These are phyloP conservation scores for Paraescarpia echinospica DNA, from an alignment of 1,140 invertebrate genomes.

Conservation along the genomic window DNA sequence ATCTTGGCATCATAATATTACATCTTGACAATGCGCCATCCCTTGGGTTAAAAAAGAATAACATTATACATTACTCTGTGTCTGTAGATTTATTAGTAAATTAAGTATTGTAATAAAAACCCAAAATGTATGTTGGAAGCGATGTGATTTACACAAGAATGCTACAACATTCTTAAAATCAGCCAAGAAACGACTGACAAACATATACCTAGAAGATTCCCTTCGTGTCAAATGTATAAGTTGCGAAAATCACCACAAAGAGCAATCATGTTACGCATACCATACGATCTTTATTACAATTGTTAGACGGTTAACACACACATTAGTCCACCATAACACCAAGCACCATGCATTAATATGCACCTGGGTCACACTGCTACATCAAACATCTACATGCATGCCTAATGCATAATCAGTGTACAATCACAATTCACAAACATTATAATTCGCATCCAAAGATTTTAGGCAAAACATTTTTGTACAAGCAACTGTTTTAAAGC, in stretches of 20 bases:
- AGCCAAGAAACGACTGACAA: background rate
- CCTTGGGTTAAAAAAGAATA: background rate
- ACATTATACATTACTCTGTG: background rate
- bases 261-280: background rate
- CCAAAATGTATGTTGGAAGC: background rate
- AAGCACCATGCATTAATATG: background rate
- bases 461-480: background rate
- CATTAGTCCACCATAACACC: background rate
- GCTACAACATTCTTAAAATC: background rate
- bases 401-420: background rate
- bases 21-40: background rate
- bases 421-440: background rate
- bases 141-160: background rate
- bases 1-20: background rate
- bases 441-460: background rate
- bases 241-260: background rate
- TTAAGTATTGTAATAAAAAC: background rate
- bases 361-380: background rate
- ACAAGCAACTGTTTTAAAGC: slow-evolving; percentile 1
- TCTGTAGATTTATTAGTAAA: background rate
- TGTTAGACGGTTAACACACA: background rate
- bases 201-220: background rate
- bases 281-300: background rate
- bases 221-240: background rate
- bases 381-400: background rate